phyloP scores from a whole-genome alignment of 2,797 vertebrate species.

The Leptodactylus fallax region DNA sequence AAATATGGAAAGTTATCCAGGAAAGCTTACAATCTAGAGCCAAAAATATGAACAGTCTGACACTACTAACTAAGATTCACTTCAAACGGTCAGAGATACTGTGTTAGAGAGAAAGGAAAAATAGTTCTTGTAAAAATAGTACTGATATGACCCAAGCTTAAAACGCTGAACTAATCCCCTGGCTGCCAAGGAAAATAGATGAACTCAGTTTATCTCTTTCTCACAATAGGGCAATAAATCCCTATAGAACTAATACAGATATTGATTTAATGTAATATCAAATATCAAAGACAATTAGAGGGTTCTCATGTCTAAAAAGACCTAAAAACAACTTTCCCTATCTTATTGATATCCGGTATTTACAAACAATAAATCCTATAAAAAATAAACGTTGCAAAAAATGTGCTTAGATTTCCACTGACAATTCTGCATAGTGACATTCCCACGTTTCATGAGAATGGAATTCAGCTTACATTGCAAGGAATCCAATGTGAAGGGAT shows the following conservation, averaged over 20 bases:
- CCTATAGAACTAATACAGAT: constrained; percentile 58
- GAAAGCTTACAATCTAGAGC: constrained; percentile 11
- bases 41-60: constrained; percentile 17
- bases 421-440: constrained; percentile 42
- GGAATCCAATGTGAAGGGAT: constrained; percentile 61
- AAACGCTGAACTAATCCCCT: constrained; percentile 15
- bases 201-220: constrained; percentile 55
- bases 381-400: constrained; percentile 52
- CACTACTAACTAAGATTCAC: not conserved
- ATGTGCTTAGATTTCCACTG: constrained; percentile 41
- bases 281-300: constrained; percentile 48
- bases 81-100: constrained; percentile 9
- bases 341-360: constrained; percentile 51
- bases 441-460: constrained; percentile 64
- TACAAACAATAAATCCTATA: constrained; percentile 50
- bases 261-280: constrained; percentile 57
- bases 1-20: not conserved
- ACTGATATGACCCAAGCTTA: constrained; percentile 17
- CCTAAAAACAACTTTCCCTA: constrained; percentile 29
- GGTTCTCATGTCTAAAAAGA: constrained; percentile 46
- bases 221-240: constrained; percentile 55
- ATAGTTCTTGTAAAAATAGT: constrained; percentile 35
- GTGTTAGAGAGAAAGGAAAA: constrained; percentile 2
- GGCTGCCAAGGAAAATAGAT: constrained; percentile 58
- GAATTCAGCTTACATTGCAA: constrained; percentile 61